Evolutionary conservation across 1,140 invertebrate species (phyloP), one percentile per base, ranked within the genome.

Genomic region (Onthophagus taurus): DNA sequence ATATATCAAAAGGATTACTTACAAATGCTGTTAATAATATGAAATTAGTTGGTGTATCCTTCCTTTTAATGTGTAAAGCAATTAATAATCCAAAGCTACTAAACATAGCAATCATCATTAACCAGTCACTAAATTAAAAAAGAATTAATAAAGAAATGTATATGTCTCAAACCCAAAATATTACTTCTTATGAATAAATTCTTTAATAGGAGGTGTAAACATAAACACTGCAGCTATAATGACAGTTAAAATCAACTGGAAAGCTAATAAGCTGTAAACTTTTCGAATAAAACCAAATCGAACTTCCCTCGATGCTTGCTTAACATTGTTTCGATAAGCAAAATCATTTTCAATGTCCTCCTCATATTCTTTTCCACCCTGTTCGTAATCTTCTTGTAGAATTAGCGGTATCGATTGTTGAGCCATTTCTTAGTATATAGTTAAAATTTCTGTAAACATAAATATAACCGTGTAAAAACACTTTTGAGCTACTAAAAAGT

Each of bases 281-380:
- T 90, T 90, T n/a, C 85, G 72, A 33, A 90, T 70, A 57, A 90
- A 90, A 2, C 66, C 80, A 52, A 83, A 67, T 34, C 80, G 70
- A 47, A 83, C 80, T 42, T 72, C 69, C 48, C 76, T 72, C 30
- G 70, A 68, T 0, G 78, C 77, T 58, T 78, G 72, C 24, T 69
- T 54, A 11, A 83, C 79, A 70, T 81, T 82, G 55, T 82, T 83
- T 35, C 71, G 68, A 54, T 79, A 81, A 3, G 72, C 67, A 69
- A 82, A 81, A 57, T 81, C 78, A 70, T 81, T 69, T 68, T 80
- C 60, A 39, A 72, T 66, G 13, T 50, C 57, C 20, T 58, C 52
- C n/a, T 53, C 52, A 41, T 51, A 62, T 53, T 76, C 72, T 53
- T 78, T 78, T 42, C 74, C 76, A 31, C 75, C 76, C 18, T 68